Evolutionary conservation across 2,797 vertebrate genomes (phyloP), one percentile per base, ranked within the genome.

Genomic region (Morelia viridis): DNA sequence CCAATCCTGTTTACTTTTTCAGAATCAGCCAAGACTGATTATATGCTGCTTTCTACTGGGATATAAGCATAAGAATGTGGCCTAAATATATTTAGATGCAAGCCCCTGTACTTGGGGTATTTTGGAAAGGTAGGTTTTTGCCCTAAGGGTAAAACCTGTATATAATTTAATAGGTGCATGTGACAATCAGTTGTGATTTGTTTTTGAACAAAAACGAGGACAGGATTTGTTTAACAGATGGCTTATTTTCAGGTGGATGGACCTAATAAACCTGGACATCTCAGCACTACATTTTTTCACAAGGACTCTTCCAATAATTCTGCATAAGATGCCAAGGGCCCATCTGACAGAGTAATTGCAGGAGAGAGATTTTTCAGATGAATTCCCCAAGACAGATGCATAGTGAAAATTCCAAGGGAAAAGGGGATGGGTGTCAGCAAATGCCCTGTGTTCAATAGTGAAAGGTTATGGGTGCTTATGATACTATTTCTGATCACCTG

Each of bases 301-400:
- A 71, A 58, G 64, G 64, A 76, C 46, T 65, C 65, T 68, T 90
- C 84, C 84, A 92, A 28, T 85, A 15, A n/a, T 62, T 87, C 64
- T 87, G 64, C 84, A 62, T 76, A 92, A 90, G 57, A 84, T 62
- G 80, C 86, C 64, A 28, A 60, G 62, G 84, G 84, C 85, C 65
- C 88, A 92, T 92, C 84, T 92, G 92, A 92, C 65, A 86, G 83
- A 61, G 2, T 86, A 89, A 76, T 76, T 92, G 83, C 88, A 90
- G 41, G 88, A 92, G 62, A 65, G 28, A 86, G 6, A 26, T 90
- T 87, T 90, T 90, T 86, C 88, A 90, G 91, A 61, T 90, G 88
- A 87, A 87, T 90, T 92, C 64, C 84, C 24, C 58, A 61, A 76
- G 61, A 65, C 92, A 92, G 88, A 90, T 92, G 88, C 84, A 80